Evolutionary conservation across 92 coral and sea anemone species (phyloP).

Genomic region (Palythoa caribaeorum): DNA sequence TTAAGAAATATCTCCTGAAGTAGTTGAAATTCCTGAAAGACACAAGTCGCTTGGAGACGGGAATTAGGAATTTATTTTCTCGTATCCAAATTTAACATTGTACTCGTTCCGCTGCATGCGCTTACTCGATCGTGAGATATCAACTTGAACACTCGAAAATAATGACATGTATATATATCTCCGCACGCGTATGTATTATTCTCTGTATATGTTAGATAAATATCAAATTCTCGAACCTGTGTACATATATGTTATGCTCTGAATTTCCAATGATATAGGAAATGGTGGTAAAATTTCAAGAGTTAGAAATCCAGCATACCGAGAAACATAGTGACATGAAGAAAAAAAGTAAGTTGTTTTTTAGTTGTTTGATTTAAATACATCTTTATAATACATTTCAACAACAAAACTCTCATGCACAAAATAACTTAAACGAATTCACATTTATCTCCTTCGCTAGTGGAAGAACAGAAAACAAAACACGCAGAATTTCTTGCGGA

Average conservation of each 20-base stretch:
- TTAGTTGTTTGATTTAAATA: not conserved
- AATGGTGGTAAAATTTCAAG: slow-evolving; percentile 92
- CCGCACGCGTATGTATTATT: too few relatives aligned
- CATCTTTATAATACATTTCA: not conserved
- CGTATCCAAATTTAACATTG: too few relatives aligned
- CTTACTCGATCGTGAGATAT: too few relatives aligned
- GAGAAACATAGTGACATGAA: slow-evolving; percentile 83
- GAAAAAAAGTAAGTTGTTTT: slow-evolving; percentile 69
- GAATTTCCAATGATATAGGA: slow-evolving; percentile 66
- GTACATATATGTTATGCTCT: not conserved
- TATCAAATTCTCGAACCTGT: not conserved
- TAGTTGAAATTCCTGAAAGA: too few relatives aligned
- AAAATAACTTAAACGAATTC: not conserved
- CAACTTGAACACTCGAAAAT: too few relatives aligned
- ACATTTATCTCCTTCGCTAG: slow-evolving; percentile 43
- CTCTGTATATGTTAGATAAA: not conserved
- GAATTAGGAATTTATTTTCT: too few relatives aligned
- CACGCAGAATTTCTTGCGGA: slow-evolving; percentile 67
- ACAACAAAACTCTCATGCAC: not conserved
- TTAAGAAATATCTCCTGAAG: too few relatives aligned
- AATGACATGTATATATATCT: too few relatives aligned
- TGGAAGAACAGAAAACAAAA: slow-evolving; percentile 74
- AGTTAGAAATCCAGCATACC: slow-evolving; percentile 88
- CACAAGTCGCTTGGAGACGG: too few relatives aligned
- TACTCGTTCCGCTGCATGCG: too few relatives aligned